Evolutionary conservation across 2,888 invertebrate species (phyloP).

Genomic region (Lithophane ornitopus): DNA sequence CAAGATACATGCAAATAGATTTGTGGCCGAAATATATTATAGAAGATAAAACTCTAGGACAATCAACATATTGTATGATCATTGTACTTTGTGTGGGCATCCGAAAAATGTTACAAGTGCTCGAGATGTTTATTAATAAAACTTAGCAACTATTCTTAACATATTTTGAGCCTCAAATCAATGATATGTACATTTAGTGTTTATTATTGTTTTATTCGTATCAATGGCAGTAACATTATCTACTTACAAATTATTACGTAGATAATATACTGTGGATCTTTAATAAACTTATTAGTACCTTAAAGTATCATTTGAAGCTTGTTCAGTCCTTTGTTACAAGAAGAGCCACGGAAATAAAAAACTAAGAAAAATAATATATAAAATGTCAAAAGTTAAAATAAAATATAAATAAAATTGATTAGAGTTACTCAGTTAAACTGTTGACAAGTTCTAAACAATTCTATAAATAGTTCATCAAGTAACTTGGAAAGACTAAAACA

Average conservation of each 20-base stretch:
- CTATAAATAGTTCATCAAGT: constrained; percentile 66
- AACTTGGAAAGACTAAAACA: constrained; percentile 74
- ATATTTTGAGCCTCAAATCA: constrained; percentile 81
- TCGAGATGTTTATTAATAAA: constrained; percentile 69
- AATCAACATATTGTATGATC: constrained; percentile 82
- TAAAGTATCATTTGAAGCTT: constrained; percentile 74
- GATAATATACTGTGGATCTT: constrained; percentile 65
- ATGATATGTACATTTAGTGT: constrained; percentile 81
- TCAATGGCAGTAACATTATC: constrained; percentile 62
- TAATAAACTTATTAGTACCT: constrained; percentile 69
- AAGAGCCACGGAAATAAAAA: constrained; percentile 69
- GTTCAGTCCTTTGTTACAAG: constrained; percentile 78
- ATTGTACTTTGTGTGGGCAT: constrained; percentile 86
- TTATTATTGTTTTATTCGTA: constrained; percentile 65
- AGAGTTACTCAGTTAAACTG: constrained; percentile 69
- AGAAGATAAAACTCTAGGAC: constrained; percentile 83
- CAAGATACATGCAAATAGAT: constrained; percentile 81
- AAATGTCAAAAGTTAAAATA: constrained; percentile 84
- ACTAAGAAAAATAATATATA: constrained; percentile 74
- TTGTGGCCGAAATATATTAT: constrained; percentile 85
- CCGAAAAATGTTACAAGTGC: constrained; percentile 87
- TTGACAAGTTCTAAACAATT: constrained; percentile 75
- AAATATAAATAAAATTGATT: constrained; percentile 74
- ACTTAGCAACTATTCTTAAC: constrained; percentile 78
- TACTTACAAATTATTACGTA: constrained; percentile 57